A percentile compares a stretch with the other conserved stretches of the same genome.
Conservation (phyloP, 2,113 vertebrate species). For the Gnathonemus longibarbis region DNA sequence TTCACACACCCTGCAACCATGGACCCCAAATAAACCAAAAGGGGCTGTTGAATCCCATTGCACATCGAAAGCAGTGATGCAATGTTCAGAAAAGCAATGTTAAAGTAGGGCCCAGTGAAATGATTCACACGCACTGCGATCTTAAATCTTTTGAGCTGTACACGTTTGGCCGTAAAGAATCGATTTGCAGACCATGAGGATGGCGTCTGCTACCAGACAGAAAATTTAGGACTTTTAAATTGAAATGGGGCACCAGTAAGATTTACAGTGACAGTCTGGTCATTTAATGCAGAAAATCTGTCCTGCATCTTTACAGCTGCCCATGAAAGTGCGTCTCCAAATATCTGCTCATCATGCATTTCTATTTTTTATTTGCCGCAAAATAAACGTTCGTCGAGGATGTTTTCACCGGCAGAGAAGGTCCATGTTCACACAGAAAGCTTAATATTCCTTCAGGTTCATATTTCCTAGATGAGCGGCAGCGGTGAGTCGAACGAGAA, state of each 20-base stretch:
- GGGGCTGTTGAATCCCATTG: neutral
- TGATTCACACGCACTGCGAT: neutral
- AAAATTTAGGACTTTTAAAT: constrained; percentile 2
- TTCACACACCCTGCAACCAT: neutral
- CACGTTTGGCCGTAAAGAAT: neutral
- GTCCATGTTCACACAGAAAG: neutral
- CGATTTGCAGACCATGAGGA: neutral
- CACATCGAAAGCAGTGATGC: neutral
- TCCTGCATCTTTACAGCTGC: neutral
- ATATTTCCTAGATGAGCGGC: neutral
- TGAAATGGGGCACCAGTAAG: neutral
- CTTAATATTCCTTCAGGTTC: neutral
- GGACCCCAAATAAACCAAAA: neutral
- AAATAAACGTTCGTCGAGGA: neutral
- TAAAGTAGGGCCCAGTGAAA: neutral
- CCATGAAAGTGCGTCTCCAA: neutral
- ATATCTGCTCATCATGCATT: neutral
- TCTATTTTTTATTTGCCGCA: neutral
- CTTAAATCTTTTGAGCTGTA: neutral
- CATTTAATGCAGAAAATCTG: neutral
- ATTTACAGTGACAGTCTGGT: neutral
- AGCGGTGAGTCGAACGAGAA: neutral
- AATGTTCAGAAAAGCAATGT: neutral
- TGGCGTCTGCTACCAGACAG: neutral
- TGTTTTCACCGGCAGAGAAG: neutral